A percentile compares a stretch with the other conserved stretches of the same genome.
Conservation (phyloP, 1,140 invertebrate species). For the Lutraria rhynchaena region DNA sequence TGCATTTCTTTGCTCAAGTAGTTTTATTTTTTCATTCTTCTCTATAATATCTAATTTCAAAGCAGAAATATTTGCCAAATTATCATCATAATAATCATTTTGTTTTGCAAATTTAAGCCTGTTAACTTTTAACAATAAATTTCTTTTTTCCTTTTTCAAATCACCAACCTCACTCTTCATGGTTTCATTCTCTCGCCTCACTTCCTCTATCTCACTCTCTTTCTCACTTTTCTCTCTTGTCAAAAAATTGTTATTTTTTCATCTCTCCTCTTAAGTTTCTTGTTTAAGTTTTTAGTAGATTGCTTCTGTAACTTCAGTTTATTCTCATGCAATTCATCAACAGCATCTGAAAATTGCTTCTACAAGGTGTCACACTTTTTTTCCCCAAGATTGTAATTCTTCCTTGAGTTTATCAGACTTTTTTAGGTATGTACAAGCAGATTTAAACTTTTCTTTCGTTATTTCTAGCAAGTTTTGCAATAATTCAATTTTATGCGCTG, state of each 20-base stretch:
- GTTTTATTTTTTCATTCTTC: neutral
- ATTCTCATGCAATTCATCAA: conserved; percentile 9
- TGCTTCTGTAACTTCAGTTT: neutral
- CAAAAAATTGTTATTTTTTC: neutral
- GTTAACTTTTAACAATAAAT: neutral
- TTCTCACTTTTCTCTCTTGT: no score
- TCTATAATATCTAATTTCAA: conserved; percentile 2
- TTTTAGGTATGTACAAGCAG: no score
- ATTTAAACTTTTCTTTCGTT: no score
- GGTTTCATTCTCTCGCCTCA: neutral
- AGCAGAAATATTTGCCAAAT: neutral
- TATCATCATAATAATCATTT: conserved; percentile 9
- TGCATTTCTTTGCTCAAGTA: neutral
- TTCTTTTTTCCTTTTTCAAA: conserved; percentile 2
- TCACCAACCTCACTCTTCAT: neutral
- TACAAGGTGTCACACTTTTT: conserved; percentile 2
- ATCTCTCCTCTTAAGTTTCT: neutral
- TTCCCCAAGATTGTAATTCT: no score
- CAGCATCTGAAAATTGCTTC: neutral
- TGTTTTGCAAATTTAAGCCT: neutral
- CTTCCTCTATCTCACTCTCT: conserved; percentile 1
- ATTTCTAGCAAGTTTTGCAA: no score
- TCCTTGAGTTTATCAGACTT: no score
- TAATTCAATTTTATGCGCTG: no score
- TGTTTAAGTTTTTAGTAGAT: neutral